These are phyloP conservation scores for Eupithecia vulgata DNA, from an alignment of 2,888 invertebrate species.

Conservation along the genomic window DNA sequence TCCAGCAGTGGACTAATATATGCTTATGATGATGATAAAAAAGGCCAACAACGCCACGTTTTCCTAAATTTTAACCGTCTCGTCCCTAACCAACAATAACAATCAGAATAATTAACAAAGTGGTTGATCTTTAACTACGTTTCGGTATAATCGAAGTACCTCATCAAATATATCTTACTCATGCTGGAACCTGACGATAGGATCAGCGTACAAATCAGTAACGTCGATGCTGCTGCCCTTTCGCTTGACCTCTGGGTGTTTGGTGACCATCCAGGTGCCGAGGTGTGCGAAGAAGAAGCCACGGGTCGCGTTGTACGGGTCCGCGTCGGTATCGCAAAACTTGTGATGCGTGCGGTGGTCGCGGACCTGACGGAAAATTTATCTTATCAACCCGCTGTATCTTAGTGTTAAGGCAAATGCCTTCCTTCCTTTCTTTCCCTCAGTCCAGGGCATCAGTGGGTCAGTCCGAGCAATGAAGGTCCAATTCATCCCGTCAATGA, in stretches of 20 bases:
- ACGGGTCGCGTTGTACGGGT: slow-evolving; percentile 87
- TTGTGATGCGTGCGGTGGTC: neutral
- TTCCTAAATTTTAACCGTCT: no score
- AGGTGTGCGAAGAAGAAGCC: slow-evolving; percentile 93
- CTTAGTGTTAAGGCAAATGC: neutral
- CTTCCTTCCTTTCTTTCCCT: neutral
- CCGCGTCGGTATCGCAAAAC: slow-evolving; percentile 44
- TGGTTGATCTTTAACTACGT: no score
- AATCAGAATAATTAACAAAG: no score
- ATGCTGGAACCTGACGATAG: slow-evolving; percentile 2
- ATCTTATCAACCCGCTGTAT: neutral
- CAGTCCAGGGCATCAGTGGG: neutral
- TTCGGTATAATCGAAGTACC: no score
- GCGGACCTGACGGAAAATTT: neutral
- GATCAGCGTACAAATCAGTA: neutral
- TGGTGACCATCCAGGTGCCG: slow-evolving; percentile 88
- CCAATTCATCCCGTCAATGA: no score
- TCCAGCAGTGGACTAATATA: no score
- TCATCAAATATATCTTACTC: neutral
- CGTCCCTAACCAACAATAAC: no score
- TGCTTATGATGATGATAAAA: no score
- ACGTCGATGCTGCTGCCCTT: slow-evolving; percentile 81
- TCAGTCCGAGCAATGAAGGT: neutral
- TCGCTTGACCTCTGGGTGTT: slow-evolving; percentile 49
- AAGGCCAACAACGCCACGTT: no score